phyloP scores from a whole-genome alignment of 2,113 vertebrate genomes.

The Tragelaphus buxtoni region DNA sequence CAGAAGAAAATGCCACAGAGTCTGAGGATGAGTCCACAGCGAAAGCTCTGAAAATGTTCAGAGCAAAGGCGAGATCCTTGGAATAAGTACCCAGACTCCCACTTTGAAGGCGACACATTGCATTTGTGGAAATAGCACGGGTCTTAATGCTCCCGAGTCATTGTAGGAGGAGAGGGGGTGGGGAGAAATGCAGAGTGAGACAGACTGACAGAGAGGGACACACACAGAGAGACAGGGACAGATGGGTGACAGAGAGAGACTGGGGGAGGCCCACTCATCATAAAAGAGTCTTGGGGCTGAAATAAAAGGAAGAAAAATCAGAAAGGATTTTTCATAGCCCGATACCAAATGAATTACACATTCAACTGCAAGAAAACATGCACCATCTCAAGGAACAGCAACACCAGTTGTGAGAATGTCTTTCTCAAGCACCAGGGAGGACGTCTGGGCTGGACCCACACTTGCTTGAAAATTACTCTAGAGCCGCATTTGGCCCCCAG shows the following conservation, averaged over 20 bases:
- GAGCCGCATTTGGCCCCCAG: neutral
- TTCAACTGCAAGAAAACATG: neutral
- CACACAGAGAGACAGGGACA: neutral
- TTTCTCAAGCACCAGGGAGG: neutral
- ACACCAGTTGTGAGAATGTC: neutral
- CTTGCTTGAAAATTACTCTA: neutral
- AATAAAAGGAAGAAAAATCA: neutral
- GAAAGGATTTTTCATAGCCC: neutral
- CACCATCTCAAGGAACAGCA: neutral
- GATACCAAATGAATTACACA: neutral
- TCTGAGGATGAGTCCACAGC: constrained; percentile 39
- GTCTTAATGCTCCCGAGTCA: neutral
- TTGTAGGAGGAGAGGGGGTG: rapidly evolving
- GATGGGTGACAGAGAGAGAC: neutral
- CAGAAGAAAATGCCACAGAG: constrained; percentile 51
- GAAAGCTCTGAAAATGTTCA: constrained; percentile 35
- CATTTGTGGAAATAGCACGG: neutral
- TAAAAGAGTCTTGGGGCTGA: neutral
- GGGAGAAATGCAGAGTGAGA: neutral
- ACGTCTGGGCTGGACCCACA: neutral
- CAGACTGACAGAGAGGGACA: neutral
- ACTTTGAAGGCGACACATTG: constrained; percentile 12
- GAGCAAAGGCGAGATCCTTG: constrained; percentile 41
- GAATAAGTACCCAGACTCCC: constrained; percentile 12
- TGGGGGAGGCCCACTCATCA: neutral